These are phyloP conservation scores for Blastobasis lacticolella DNA, from an alignment of 2,888 invertebrate species.

Conservation along the genomic window DNA sequence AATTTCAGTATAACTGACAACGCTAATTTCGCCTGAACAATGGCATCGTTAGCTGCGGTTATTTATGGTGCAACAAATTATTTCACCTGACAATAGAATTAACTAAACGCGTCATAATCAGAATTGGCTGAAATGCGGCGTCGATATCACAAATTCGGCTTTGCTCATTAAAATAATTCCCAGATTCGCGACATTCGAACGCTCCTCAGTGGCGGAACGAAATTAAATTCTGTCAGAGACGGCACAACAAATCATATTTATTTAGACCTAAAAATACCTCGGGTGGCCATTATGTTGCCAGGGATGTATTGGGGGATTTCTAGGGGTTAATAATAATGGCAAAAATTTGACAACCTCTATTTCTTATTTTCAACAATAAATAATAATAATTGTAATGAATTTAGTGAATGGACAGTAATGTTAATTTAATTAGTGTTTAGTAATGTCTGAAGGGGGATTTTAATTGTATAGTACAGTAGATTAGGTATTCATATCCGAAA, in stretches of 20 bases:
- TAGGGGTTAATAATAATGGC: not conserved
- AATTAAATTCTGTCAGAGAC: conserved; percentile 71
- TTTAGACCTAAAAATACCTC: conserved; percentile 74
- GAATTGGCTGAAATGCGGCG: conserved; percentile 2
- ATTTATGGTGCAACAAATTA: conserved; percentile 3
- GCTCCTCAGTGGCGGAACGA: conserved; percentile 42
- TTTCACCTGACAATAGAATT: too few relatives aligned
- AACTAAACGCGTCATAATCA: too few relatives aligned
- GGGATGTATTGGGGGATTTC: not conserved
- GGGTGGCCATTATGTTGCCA: conserved; percentile 59
- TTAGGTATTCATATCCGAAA: too few relatives aligned
- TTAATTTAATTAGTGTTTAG: too few relatives aligned
- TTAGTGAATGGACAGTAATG: too few relatives aligned
- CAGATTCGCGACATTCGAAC: conserved; percentile 55
- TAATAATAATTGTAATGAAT: too few relatives aligned
- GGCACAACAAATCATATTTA: conserved; percentile 73
- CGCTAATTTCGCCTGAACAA: too few relatives aligned
- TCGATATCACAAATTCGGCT: conserved; percentile 36
- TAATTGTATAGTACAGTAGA: too few relatives aligned
- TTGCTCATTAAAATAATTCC: conserved; percentile 64
- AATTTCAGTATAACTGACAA: too few relatives aligned
- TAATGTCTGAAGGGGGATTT: too few relatives aligned
- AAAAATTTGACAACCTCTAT: too few relatives aligned
- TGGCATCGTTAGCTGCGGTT: not conserved
- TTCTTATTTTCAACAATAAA: too few relatives aligned